A percentile compares a stretch with the other conserved stretches of the same genome.
These are phyloP conservation scores for Peribatodes rhomboidaria DNA, from an alignment of 2,888 invertebrate species.

Conservation along the genomic window DNA sequence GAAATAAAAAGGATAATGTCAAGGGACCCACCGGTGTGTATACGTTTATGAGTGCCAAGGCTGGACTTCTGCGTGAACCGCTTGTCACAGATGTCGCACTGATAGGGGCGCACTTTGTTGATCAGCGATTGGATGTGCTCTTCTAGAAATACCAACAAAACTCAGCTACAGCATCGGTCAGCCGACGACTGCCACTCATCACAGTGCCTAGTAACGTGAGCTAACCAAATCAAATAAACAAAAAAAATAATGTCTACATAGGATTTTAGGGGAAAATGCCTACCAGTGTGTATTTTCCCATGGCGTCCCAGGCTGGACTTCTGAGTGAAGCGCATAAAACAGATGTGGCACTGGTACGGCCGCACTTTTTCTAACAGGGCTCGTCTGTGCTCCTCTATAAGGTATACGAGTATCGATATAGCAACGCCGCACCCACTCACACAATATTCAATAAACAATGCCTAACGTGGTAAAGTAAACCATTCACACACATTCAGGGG, in stretches of 20 bases:
- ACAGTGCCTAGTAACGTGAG: constrained; percentile 77
- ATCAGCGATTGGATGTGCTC: constrained; percentile 88
- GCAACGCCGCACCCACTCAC: constrained; percentile 77
- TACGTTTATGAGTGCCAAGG: constrained; percentile 93
- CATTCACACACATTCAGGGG: constrained; percentile 83
- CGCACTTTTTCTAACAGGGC: constrained; percentile 88
- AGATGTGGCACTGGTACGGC: constrained; percentile 91
- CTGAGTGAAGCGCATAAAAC: constrained; percentile 91
- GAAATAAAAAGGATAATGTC: constrained; percentile 77
- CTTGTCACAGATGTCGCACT: constrained; percentile 93
- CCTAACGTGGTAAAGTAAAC: constrained; percentile 67
- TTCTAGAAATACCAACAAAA: constrained; percentile 87
- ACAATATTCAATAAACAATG: constrained; percentile 63
- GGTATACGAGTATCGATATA: constrained; percentile 84
- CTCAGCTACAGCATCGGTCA: constrained; percentile 81
- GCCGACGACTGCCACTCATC: constrained; percentile 62
- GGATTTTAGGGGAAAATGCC: constrained; percentile 86
- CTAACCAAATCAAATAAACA: constrained; percentile 75
- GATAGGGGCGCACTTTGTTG: constrained; percentile 88
- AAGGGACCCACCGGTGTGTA: constrained; percentile 90
- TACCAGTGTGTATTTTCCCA: constrained; percentile 90
- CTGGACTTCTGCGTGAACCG: constrained; percentile 94
- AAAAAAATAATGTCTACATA: constrained; percentile 75
- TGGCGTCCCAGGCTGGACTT: constrained; percentile 91
- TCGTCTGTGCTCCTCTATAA: constrained; percentile 88